phyloP scores from a whole-genome alignment of 1,140 invertebrate species.

The Anoplophora glabripennis region DNA sequence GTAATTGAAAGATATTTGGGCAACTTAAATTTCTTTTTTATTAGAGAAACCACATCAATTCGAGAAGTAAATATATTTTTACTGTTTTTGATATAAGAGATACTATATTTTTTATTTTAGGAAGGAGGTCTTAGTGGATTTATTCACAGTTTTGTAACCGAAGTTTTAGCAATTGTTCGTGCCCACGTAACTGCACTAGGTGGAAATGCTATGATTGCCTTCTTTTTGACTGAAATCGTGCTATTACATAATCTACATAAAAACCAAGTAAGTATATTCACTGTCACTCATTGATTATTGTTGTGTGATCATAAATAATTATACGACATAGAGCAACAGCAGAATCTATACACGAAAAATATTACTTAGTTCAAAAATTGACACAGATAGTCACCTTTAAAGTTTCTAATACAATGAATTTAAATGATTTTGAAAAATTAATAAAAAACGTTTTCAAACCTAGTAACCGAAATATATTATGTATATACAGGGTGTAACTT shows the following conservation, averaged over 20 bases:
- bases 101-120: slow-evolving; percentile 45
- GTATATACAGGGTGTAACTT: too few relatives aligned
- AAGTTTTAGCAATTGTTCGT: slow-evolving; percentile 85
- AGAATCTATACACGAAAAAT: too few relatives aligned
- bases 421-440: too few relatives aligned
- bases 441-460: too few relatives aligned
- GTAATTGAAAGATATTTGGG: slow-evolving; percentile 83
- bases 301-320: too few relatives aligned
- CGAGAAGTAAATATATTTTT: slow-evolving; percentile 63
- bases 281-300: too few relatives aligned
- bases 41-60: slow-evolving; percentile 89
- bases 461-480: too few relatives aligned
- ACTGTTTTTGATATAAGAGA: not conserved
- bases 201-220: slow-evolving; percentile 92
- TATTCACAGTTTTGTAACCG: slow-evolving; percentile 88
- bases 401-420: too few relatives aligned
- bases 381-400: too few relatives aligned
- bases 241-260: slow-evolving; percentile 91
- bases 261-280: slow-evolving; percentile 88
- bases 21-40: slow-evolving; percentile 94
- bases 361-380: too few relatives aligned
- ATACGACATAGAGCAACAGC: too few relatives aligned
- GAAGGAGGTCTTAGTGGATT: slow-evolving; percentile 89
- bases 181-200: slow-evolving; percentile 91
- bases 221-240: slow-evolving; percentile 88